Percentiles rank a stretch among this genome's conserved stretches.
phyloP scores from a whole-genome alignment of 2,797 vertebrate species.

The Gastrophryne carolinensis region DNA sequence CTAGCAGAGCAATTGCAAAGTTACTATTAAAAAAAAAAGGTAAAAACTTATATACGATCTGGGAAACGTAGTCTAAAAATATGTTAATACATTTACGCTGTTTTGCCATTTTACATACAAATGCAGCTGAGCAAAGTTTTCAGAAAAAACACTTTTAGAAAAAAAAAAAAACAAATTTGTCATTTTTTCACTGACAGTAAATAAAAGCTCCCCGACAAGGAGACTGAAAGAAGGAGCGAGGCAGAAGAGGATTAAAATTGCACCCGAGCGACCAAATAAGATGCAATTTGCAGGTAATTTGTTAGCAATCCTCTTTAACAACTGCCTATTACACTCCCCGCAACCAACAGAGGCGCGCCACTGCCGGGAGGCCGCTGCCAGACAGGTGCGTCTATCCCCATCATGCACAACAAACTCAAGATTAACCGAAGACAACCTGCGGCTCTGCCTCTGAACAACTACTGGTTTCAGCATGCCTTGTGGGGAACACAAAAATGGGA shows the following conservation, averaged over 20 bases:
- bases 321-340: not conserved
- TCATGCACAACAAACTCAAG: not conserved
- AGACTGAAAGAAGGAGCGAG: conserved; percentile 21
- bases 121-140: too few species aligned
- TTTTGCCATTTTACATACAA: too few species aligned
- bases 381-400: not conserved
- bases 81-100: too few species aligned
- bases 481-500: too few species aligned
- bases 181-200: not conserved
- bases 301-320: conserved; percentile 43
- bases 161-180: not conserved
- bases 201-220: not conserved
- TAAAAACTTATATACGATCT: too few species aligned
- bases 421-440: not conserved
- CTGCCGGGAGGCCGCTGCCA: conserved; percentile 59
- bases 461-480: conserved; percentile 23
- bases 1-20: too few species aligned
- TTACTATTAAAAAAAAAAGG: too few species aligned
- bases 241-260: conserved; percentile 65
- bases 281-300: conserved; percentile 72
- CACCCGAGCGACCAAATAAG: conserved; percentile 68
- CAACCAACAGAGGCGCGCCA: conserved; percentile 52
- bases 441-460: not conserved
- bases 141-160: too few species aligned
- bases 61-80: too few species aligned